These are phyloP conservation scores for Oscheius sp. DNA, from an alignment of 2,888 invertebrate genomes.

Conservation along the genomic window DNA sequence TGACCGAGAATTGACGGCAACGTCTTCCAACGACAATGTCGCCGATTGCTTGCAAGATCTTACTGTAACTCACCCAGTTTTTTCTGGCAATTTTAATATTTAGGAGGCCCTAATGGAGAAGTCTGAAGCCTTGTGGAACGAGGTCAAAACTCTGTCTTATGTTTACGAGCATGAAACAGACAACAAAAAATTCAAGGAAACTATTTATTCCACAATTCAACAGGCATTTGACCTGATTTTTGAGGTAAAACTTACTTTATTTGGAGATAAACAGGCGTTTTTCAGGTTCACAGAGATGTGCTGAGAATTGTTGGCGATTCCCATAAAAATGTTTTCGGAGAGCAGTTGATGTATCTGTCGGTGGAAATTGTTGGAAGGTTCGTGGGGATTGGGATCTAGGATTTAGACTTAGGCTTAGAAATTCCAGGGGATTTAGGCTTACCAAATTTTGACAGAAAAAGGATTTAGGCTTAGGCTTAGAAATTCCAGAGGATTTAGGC, in stretches of 20 bases:
- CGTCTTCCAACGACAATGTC: slow-evolving; percentile 35
- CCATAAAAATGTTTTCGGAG: slow-evolving; percentile 37
- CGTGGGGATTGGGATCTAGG: no score
- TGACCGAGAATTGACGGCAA: slow-evolving; percentile 8
- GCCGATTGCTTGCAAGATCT: slow-evolving; percentile 24
- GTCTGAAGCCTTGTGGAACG: slow-evolving; percentile 10
- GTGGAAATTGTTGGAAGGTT: slow-evolving; percentile 24
- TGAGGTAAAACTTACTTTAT: slow-evolving; percentile 1
- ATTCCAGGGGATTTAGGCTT: no score
- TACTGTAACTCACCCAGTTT: neutral
- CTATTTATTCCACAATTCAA: slow-evolving; percentile 10
- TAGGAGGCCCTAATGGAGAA: slow-evolving; percentile 7
- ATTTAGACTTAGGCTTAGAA: no score
- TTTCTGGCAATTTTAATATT: neutral
- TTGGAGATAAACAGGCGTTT: neutral
- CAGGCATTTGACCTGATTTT: slow-evolving; percentile 30
- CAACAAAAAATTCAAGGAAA: slow-evolving; percentile 8
- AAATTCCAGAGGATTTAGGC: no score
- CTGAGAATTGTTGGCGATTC: slow-evolving; percentile 46
- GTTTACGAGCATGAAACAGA: slow-evolving; percentile 24
- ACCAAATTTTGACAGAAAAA: no score
- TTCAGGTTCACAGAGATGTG: slow-evolving; percentile 51
- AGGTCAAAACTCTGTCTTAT: slow-evolving; percentile 78
- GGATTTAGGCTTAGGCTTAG: no score
- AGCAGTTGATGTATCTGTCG: slow-evolving; percentile 38